Conservation (phyloP, 2,888 invertebrate species). For the Dexiosoma caninum region DNA sequence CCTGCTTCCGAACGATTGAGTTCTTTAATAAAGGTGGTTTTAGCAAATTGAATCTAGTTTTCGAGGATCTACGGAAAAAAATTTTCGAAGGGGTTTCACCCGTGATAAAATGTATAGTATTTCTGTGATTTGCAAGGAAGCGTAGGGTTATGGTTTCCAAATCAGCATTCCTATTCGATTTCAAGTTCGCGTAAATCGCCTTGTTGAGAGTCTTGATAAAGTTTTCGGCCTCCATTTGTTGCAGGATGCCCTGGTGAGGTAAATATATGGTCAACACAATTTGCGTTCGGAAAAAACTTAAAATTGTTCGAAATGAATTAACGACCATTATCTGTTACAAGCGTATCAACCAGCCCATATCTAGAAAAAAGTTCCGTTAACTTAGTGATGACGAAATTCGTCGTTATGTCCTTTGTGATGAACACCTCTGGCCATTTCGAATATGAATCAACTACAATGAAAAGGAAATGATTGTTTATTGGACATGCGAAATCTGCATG, state of each 20-base stretch:
- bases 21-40: background rate
- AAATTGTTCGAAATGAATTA: slow-evolving; percentile 30
- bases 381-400: background rate
- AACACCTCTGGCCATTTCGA: background rate
- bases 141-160: too few relatives aligned
- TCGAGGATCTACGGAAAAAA: background rate
- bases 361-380: background rate
- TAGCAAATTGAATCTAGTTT: background rate
- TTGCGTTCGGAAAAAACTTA: background rate
- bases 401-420: background rate
- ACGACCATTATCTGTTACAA: background rate
- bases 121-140: too few relatives aligned
- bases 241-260: background rate
- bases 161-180: background rate
- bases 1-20: background rate
- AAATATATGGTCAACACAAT: slow-evolving; percentile 3
- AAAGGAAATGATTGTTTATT: background rate
- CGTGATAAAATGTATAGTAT: too few relatives aligned
- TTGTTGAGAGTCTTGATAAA: background rate
- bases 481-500: background rate
- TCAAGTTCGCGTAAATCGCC: background rate
- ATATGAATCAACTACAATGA: background rate
- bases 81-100: too few relatives aligned
- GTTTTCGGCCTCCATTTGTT: background rate
- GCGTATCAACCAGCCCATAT: background rate